Conservation (phyloP, 2,113 vertebrate species). For the Puntigrus tetrazona region DNA sequence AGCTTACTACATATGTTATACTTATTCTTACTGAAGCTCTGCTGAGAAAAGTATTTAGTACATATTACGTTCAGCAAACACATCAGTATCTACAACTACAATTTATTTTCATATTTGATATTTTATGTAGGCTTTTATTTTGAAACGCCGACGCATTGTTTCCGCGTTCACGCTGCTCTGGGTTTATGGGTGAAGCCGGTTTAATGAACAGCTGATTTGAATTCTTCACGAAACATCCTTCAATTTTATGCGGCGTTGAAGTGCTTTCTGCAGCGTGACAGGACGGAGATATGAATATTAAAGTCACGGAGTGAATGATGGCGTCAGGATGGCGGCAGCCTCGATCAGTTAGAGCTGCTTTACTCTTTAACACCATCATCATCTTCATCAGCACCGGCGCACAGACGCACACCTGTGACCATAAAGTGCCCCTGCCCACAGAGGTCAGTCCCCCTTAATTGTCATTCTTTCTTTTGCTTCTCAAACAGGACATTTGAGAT, state of each 20-base stretch:
- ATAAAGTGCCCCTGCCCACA: conserved; percentile 63
- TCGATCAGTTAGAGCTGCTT: conserved; percentile 30
- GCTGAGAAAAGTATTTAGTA: no score
- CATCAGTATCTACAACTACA: background rate
- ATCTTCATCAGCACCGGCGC: conserved; percentile 54
- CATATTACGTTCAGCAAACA: no score
- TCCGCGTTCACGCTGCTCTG: background rate
- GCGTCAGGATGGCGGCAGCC: conserved; percentile 58
- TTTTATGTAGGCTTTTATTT: background rate
- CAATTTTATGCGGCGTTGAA: background rate
- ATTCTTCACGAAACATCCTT: background rate
- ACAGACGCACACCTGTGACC: conserved; percentile 69
- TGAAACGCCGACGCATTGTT: background rate
- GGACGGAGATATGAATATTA: conserved; percentile 47
- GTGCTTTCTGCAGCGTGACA: background rate
- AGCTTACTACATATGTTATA: no score
- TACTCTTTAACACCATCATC: conserved; percentile 22
- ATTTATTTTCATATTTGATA: background rate
- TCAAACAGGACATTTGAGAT: background rate
- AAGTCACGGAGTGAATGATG: conserved; percentile 64
- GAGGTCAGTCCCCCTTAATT: conserved; percentile 63
- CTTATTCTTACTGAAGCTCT: no score
- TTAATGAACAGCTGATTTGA: conserved; percentile 11
- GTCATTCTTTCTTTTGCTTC: background rate
- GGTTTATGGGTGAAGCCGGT: conserved; percentile 39